phyloP scores from a whole-genome alignment of 1,140 invertebrate species.

The Neotoxoptera formosana region DNA sequence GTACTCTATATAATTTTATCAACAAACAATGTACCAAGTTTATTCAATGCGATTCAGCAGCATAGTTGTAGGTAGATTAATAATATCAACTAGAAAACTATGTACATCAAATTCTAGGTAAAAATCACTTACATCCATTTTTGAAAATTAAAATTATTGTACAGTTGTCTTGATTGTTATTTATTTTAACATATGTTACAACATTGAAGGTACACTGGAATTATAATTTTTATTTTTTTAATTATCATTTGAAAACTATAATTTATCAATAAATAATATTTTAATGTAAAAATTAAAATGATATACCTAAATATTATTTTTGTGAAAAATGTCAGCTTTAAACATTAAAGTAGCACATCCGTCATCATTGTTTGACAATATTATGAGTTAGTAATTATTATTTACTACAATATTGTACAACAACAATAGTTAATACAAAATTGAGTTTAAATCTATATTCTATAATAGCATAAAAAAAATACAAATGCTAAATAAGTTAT shows the following conservation, averaged over 20 bases:
- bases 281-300: neutral
- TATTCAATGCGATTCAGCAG: neutral
- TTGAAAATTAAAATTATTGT: neutral
- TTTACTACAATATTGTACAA: too few species aligned
- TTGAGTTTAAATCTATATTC: neutral
- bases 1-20: slow-evolving; percentile 65
- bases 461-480: too few species aligned
- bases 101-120: neutral
- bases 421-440: neutral
- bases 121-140: slow-evolving; percentile 19
- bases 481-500: too few species aligned
- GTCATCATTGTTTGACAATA: neutral
- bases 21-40: neutral
- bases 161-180: neutral
- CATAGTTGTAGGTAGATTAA: neutral
- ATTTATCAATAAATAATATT: neutral
- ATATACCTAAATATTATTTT: neutral
- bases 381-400: neutral
- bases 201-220: neutral
- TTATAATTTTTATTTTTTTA: neutral
- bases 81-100: neutral
- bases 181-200: slow-evolving; percentile 2
- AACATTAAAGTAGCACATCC: neutral
- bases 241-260: neutral
- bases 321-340: neutral